These are phyloP conservation scores for Marisa cornuarietis DNA, from an alignment of 1,140 invertebrate species.

Conservation along the genomic window DNA sequence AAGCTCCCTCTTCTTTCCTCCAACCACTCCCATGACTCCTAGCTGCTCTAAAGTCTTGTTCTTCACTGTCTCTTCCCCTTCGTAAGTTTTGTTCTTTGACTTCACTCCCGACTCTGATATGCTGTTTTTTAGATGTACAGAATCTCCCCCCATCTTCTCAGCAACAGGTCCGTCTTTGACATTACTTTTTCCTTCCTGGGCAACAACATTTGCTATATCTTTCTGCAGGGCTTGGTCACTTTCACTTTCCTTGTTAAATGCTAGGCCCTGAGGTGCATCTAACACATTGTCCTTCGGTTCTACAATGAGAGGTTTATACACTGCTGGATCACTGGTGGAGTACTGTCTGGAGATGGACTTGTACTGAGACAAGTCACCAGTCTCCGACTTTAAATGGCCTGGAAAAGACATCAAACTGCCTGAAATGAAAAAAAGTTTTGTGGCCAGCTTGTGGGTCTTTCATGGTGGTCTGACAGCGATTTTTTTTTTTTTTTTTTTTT, in stretches of 20 bases:
- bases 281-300: conserved; percentile 8
- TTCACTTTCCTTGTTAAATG: not conserved
- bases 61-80: conserved; percentile 47
- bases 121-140: conserved; percentile 35
- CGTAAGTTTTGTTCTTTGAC: conserved; percentile 50
- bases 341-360: conserved; percentile 2
- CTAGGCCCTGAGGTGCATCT: conserved; percentile 4
- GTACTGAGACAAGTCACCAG: too few species aligned
- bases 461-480: not conserved
- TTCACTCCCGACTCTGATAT: conserved; percentile 44
- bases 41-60: conserved; percentile 60
- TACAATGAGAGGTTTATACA: not conserved
- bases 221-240: not conserved
- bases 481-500: too few species aligned
- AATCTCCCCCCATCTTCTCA: not conserved
- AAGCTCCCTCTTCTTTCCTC: conserved; percentile 25
- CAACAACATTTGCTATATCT: too few species aligned
- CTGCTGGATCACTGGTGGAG: not conserved
- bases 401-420: conserved; percentile 1
- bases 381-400: not conserved
- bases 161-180: not conserved
- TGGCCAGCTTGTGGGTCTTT: not conserved
- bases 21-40: conserved; percentile 45
- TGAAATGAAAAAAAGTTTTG: conserved; percentile 1
- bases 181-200: not conserved